phyloP scores from a whole-genome alignment of 2,888 invertebrate genomes.

The Pristionchus fissidentatus region DNA sequence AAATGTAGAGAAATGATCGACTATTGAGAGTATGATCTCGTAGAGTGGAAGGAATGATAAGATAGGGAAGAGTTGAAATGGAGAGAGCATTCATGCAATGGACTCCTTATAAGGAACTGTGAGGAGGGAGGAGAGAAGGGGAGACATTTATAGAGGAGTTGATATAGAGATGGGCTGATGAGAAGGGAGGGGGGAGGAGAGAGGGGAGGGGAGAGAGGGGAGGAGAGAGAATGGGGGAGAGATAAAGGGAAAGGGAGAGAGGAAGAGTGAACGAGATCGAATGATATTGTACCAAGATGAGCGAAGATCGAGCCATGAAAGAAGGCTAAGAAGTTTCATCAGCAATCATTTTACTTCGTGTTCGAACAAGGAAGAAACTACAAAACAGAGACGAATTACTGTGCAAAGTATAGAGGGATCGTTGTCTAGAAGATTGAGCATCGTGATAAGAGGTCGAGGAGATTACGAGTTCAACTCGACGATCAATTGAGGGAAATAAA shows the following conservation, averaged over 20 bases:
- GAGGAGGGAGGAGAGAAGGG: constrained; percentile 13
- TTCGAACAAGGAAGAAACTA: constrained; percentile 23
- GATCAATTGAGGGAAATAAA: neutral
- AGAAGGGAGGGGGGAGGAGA: neutral
- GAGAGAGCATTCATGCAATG: constrained; percentile 16
- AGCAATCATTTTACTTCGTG: neutral
- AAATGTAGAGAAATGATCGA: neutral
- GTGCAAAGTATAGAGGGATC: neutral
- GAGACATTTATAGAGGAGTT: neutral
- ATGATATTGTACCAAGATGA: constrained; percentile 37
- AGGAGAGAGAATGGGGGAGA: neutral
- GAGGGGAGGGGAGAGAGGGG: neutral
- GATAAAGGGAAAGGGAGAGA: neutral
- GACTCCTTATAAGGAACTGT: constrained; percentile 15
- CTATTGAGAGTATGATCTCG: neutral
- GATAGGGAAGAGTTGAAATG: neutral
- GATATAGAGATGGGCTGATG: neutral
- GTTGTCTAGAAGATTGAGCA: neutral
- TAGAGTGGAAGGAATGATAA: constrained; percentile 1
- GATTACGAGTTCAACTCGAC: neutral
- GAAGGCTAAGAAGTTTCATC: neutral
- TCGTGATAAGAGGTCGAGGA: neutral
- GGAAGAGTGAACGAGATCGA: constrained; percentile 10
- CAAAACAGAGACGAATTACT: neutral
- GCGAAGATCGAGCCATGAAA: constrained; percentile 38